Conservation (phyloP, 2,113 vertebrate genomes). For the Atrichornis clamosus region DNA sequence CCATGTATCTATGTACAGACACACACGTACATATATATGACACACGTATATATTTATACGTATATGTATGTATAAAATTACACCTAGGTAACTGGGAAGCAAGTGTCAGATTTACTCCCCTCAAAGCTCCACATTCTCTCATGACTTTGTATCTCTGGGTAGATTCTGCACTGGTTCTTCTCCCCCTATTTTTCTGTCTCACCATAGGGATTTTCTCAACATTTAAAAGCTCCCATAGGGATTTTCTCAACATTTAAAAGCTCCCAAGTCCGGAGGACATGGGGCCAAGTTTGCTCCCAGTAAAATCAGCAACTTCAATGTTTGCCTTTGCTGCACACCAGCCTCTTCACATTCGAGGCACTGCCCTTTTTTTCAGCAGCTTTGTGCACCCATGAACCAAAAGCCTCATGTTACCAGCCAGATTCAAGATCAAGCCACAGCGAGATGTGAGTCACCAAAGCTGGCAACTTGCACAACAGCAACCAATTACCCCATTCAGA, state of each 20-base stretch:
- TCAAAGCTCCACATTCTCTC: neutral
- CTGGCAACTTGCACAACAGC: neutral
- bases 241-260: neutral
- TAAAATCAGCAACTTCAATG: neutral
- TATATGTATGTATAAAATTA: neutral
- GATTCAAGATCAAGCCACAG: neutral
- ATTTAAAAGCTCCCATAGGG: neutral
- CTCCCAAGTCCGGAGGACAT: neutral
- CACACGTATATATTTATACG: neutral
- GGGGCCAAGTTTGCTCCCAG: neutral
- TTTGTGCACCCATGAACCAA: neutral
- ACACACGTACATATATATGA: rapidly evolving
- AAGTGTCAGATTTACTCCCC: neutral
- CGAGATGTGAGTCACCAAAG: neutral
- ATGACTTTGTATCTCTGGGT: neutral
- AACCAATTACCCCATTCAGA: neutral
- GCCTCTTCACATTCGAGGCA: neutral
- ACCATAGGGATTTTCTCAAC: neutral
- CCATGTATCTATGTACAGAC: neutral
- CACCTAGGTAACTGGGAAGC: neutral
- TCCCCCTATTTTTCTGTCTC: neutral
- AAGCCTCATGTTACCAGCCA: neutral
- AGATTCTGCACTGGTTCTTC: neutral
- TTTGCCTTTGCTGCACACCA: neutral
- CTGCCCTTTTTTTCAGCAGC: neutral